These are phyloP conservation scores for Scylla paramamosain DNA, from an alignment of 1,140 invertebrate species.

Conservation along the genomic window DNA sequence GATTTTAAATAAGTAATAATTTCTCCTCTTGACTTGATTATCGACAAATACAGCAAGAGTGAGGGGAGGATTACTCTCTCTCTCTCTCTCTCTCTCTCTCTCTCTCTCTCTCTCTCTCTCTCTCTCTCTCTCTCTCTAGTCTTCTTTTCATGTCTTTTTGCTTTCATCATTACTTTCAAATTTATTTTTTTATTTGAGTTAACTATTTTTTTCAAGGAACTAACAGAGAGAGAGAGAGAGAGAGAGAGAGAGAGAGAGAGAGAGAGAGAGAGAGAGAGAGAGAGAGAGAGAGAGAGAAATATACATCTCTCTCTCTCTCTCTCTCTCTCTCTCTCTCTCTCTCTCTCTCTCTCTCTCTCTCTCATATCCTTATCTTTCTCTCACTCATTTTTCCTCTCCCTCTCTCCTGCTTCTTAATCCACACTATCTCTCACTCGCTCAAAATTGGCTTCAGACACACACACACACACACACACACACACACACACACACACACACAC, in stretches of 20 bases:
- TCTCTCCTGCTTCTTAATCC: background rate
- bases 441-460: background rate
- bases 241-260: no score
- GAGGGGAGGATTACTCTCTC: background rate
- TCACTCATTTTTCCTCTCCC: background rate
- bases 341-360: slow-evolving; percentile 11
- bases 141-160: no score
- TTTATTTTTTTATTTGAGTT: no score
- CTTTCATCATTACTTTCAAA: no score
- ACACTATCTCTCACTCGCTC: background rate
- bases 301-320: background rate
- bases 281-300: no score
- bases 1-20: background rate
- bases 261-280: no score
- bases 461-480: no score
- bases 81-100: slow-evolving; percentile 36
- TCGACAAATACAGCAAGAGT: background rate
- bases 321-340: background rate
- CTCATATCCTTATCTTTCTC: background rate
- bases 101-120: slow-evolving; percentile 2
- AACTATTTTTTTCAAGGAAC: no score
- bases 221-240: no score
- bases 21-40: background rate
- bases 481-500: no score
- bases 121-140: no score